Conservation (phyloP, 2,888 invertebrate genomes). For the Thera britannica region DNA sequence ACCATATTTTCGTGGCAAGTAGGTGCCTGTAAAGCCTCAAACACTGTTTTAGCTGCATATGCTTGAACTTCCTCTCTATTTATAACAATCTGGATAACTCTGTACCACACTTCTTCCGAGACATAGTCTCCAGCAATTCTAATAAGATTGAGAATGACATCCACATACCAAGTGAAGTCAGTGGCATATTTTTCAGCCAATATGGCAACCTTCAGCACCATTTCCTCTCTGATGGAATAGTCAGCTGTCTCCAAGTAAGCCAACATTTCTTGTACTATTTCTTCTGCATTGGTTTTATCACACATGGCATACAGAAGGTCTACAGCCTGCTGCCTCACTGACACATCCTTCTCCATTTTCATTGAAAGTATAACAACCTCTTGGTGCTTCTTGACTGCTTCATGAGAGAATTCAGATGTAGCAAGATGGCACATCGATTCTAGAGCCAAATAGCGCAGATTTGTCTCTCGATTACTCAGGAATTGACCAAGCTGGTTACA, state of each 20-base stretch:
- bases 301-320: slow-evolving; percentile 99
- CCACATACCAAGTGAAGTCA: slow-evolving; percentile 99
- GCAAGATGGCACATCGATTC: slow-evolving; percentile 99
- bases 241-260: slow-evolving; percentile 99
- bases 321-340: slow-evolving; percentile 98
- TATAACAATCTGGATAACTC: slow-evolving; percentile 99
- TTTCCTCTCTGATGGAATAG: slow-evolving; percentile 99
- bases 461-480: slow-evolving; percentile 98
- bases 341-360: slow-evolving; percentile 99
- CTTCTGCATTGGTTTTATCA: slow-evolving; percentile 99
- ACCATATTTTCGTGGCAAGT: slow-evolving; percentile 99
- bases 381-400: slow-evolving; percentile 99
- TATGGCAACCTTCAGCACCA: slow-evolving; percentile 99
- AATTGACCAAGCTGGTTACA: slow-evolving; percentile 99
- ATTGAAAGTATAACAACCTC: slow-evolving; percentile 99
- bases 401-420: slow-evolving; percentile 99
- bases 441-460: slow-evolving; percentile 97
- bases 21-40: slow-evolving; percentile 99
- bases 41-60: slow-evolving; percentile 99
- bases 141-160: slow-evolving; percentile 99
- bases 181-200: slow-evolving; percentile 99
- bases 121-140: slow-evolving; percentile 99
- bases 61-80: slow-evolving; percentile 99
- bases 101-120: slow-evolving; percentile 99
- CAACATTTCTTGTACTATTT: slow-evolving; percentile 99